Conservation (phyloP, 2,888 invertebrate species). For the Agrochola macilenta region DNA sequence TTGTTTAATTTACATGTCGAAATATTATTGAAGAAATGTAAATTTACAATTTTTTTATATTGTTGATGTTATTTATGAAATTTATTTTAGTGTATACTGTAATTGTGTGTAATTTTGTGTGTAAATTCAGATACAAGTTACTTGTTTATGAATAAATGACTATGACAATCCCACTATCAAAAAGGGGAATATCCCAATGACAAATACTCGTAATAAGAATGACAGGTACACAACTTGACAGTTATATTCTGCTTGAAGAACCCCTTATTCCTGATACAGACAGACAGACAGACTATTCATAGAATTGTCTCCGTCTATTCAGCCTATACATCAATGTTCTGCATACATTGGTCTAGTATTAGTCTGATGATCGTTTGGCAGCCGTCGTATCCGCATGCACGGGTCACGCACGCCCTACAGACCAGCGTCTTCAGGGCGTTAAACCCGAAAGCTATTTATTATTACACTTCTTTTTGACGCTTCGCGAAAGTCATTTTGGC, state of each 20-base stretch:
- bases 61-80: too few species aligned
- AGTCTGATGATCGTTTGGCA: slow-evolving; percentile 48
- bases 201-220: not conserved
- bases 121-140: too few species aligned
- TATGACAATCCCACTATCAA: not conserved
- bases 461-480: slow-evolving; percentile 20
- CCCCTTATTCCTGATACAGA: slow-evolving; percentile 28
- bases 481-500: not conserved
- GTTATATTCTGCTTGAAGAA: not conserved
- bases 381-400: slow-evolving; percentile 48
- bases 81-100: too few species aligned
- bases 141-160: too few species aligned
- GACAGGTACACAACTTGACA: not conserved
- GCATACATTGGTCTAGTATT: slow-evolving; percentile 15
- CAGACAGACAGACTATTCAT: slow-evolving; percentile 31
- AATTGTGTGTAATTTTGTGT: too few species aligned
- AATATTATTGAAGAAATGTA: too few species aligned
- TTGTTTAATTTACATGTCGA: too few species aligned
- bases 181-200: not conserved
- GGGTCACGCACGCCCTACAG: slow-evolving; percentile 41
- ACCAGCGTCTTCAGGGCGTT: slow-evolving; percentile 37
- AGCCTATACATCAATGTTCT: slow-evolving; percentile 13
- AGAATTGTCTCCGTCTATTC: slow-evolving; percentile 8
- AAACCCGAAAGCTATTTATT: slow-evolving; percentile 53
- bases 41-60: too few species aligned